A percentile compares a stretch with the other conserved stretches of the same genome.
These are phyloP conservation scores for Acropora yongei DNA, from an alignment of 64 coral and sea anemone species.

Conservation along the genomic window DNA sequence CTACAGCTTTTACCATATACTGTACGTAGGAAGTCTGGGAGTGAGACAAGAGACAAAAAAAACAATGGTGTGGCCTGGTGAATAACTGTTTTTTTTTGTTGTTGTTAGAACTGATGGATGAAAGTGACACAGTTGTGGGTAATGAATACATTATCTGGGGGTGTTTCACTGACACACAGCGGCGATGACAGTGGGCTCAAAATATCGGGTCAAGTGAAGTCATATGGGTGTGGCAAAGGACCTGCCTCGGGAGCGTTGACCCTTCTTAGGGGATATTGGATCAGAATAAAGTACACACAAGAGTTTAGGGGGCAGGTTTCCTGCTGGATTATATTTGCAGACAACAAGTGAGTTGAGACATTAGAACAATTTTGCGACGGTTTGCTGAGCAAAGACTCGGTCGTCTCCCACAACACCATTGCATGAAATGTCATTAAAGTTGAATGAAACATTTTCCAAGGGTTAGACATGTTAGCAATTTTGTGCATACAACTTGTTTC, in stretches of 20 bases:
- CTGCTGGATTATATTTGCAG: conserved; percentile 87
- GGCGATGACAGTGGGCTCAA: conserved; percentile 28
- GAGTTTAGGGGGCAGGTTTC: conserved; percentile 62
- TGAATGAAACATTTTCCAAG: no score
- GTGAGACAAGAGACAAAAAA: not conserved
- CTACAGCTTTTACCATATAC: no score
- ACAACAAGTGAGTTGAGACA: not conserved
- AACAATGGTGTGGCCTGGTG: not conserved
- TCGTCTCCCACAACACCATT: no score
- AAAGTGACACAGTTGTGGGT: conserved; percentile 56
- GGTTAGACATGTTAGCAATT: no score
- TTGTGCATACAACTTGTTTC: no score
- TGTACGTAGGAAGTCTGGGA: no score
- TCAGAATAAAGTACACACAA: conserved; percentile 78
- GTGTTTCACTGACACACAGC: conserved; percentile 33
- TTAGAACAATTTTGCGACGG: not conserved
- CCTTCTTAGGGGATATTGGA: conserved; percentile 67
- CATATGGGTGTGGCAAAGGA: conserved; percentile 40
- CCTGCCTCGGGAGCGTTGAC: conserved; percentile 42
- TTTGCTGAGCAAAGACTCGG: not conserved
- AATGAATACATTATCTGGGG: not conserved
- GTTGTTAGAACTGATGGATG: conserved; percentile 67
- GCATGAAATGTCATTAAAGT: no score
- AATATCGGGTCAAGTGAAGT: conserved; percentile 52
- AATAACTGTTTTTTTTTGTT: not conserved